Base-by-base conservation (phyloP, 2,888 invertebrate genomes). In the Willowsia nigromaculata region DNA sequence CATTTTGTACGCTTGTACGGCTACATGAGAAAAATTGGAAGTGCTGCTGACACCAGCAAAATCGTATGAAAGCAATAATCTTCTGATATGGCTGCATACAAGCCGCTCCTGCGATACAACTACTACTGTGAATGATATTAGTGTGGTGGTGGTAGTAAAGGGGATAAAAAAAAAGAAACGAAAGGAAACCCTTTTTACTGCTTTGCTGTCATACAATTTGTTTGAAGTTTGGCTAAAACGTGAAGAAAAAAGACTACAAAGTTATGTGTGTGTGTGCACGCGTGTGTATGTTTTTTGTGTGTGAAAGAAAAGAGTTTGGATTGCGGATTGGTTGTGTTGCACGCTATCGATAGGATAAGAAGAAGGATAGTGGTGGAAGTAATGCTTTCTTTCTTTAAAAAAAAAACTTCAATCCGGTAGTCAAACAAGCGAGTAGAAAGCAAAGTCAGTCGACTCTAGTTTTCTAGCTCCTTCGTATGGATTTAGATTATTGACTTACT, bases 401-500 rank as follows among this genome's bases (percentile, higher is more conserved):
- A n/a, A n/a, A 56, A 4, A 1, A 56, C 25, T 22, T 25, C 25
- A 22, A 1, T 22, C 22, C 56, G 22, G 9, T 22, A 25, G 15
- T 1, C 65, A 65, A 15, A 33, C 65, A 65, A 22, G 65, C 65
- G 9, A 15, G 15, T n/a, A 65, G 62, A 65, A 65, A 65, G 65
- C 15, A 22, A 65, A 33, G 37, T 33, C 30, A 65, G 22, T 25
- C 25, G 15, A 18, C 15, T 53, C n/a, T 13, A 9, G 4, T 15
- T 53, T 11, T 22, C 56, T 4, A 7, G 11, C 15, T 7, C 6
- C 33, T 30, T 15, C 15, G 40, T 71, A 40, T 71, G 37, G 40
- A 22, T 71, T 30, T 37, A 22, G 62, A 62, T n/a, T 90, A 90
- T 90, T 90, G 90, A 90, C 90, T 90, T 90, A 89, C 90, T 85